Percentiles rank a stretch among this genome's conserved stretches.
Conservation (phyloP, 2,888 invertebrate genomes). For the Lepidonotus clava region DNA sequence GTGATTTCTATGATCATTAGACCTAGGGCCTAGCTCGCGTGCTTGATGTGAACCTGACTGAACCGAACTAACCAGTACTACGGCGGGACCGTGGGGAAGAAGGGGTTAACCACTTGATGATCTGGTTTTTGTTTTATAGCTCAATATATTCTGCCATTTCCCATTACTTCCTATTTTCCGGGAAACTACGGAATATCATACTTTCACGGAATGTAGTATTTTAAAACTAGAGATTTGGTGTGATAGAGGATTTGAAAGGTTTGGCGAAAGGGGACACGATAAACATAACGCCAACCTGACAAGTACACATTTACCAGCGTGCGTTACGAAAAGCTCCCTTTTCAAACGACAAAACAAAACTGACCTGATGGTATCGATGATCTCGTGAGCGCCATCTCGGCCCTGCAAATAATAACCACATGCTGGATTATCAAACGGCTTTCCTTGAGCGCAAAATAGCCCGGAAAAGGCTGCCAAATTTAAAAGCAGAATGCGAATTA, state of each 20-base stretch:
- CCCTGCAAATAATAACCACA: constrained; percentile 74
- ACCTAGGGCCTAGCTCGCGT: too few relatives aligned
- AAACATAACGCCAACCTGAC: constrained; percentile 16
- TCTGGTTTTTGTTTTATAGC: too few relatives aligned
- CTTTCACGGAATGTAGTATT: background rate
- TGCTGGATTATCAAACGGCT: background rate
- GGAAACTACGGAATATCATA: background rate
- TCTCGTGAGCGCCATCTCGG: constrained; percentile 91
- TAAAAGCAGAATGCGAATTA: background rate
- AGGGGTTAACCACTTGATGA: too few relatives aligned
- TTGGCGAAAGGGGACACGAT: constrained; percentile 30
- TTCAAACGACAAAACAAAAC: constrained; percentile 66
- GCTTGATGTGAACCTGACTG: too few relatives aligned
- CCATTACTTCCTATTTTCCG: background rate
- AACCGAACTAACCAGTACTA: too few relatives aligned
- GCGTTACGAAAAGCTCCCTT: constrained; percentile 9
- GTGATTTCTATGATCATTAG: too few relatives aligned
- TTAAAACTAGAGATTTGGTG: too few relatives aligned
- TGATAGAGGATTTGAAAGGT: too few relatives aligned
- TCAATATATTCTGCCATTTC: background rate
- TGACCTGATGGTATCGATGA: constrained; percentile 93
- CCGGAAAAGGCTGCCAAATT: background rate
- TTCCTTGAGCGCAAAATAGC: background rate
- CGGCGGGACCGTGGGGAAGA: too few relatives aligned
- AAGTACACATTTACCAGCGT: background rate